A percentile compares a stretch with the other conserved stretches of the same genome.
Conservation (phyloP, 2,113 vertebrate genomes). For the Odontesthes bonariensis region DNA sequence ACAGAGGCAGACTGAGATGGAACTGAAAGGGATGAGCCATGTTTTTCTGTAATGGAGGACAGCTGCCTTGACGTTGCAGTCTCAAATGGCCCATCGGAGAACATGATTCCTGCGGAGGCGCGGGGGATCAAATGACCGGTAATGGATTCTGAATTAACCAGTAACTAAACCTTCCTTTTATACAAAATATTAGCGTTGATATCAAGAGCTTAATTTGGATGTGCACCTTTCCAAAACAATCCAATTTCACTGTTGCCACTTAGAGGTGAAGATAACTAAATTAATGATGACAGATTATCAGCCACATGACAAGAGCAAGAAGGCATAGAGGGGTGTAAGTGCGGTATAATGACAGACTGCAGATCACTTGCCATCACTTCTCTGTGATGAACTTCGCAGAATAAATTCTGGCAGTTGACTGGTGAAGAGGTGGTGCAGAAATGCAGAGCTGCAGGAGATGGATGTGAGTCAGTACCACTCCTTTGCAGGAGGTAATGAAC, state of each 20-base stretch:
- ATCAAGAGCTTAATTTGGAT: slow-evolving; percentile 1
- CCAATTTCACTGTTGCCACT: not conserved
- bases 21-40: slow-evolving; percentile 43
- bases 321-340: slow-evolving; percentile 2
- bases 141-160: slow-evolving; percentile 58
- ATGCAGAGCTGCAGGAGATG: not conserved
- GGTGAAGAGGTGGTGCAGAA: not conserved
- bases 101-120: slow-evolving; percentile 58
- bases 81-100: slow-evolving; percentile 66
- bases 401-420: slow-evolving; percentile 19
- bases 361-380: not conserved
- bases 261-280: not conserved
- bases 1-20: slow-evolving; percentile 36
- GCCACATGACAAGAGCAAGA: not conserved
- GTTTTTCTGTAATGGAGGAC: slow-evolving; percentile 63
- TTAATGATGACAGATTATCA: not conserved
- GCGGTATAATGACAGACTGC: not conserved
- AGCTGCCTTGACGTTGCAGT: slow-evolving; percentile 43
- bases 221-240: not conserved
- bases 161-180: slow-evolving; percentile 32
- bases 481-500: not conserved
- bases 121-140: slow-evolving; percentile 60
- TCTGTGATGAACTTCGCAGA: slow-evolving; percentile 26
- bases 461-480: slow-evolving; percentile 25
- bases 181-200: slow-evolving; percentile 10